Base-by-base conservation (phyloP, 2,888 invertebrate genomes). In the Pristionchus entomophagus region DNA sequence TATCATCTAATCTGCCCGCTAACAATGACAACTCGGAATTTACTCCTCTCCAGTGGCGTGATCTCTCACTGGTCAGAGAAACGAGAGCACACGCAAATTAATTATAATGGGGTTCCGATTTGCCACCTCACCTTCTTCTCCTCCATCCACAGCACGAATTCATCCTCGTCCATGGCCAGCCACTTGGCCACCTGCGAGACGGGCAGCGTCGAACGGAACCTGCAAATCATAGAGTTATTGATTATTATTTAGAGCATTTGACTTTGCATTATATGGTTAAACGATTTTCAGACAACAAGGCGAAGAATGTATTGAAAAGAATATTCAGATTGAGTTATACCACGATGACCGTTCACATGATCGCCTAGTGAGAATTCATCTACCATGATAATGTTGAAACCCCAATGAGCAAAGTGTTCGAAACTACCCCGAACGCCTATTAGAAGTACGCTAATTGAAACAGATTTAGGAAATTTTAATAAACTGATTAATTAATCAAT, bases 111-210 rank as follows among this genome's bases (percentile, higher is more conserved):
- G n/a, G n/a, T n/a, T n/a, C n/a, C n/a, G n/a, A n/a, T n/a, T n/a
- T n/a, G n/a, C n/a, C n/a, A n/a, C n/a, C 65, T 32, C 41, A 84
- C 83, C 65, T 65, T 51, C 49, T 65, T 62, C 49, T 84, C 65
- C 49, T 41, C 14, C 49, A 98, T 95, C 96, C 97, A 98, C 94
- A 97, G 96, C 94, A 96, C 95, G 95, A 97, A 96, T 94, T 96
- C 96, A 94, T 95, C 95, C 92, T 96, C 96, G 93, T 96, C 96
- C 95, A 97, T 97, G 94, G 96, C 97, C 95, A 98, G 95, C 95
- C 96, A 96, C 94, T 96, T 96, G 94, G 96, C 95, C 95, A 98
- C 95, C 96, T 96, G 96, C 94, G 96, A 96, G 95, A 97, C 95
- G 93, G 96, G 96, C 95, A 98, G 95, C 94, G 95, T 96, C 95